Evolutionary conservation across 2,797 vertebrate species (phyloP).

Genomic region (Urocyon cinereoargenteus): DNA sequence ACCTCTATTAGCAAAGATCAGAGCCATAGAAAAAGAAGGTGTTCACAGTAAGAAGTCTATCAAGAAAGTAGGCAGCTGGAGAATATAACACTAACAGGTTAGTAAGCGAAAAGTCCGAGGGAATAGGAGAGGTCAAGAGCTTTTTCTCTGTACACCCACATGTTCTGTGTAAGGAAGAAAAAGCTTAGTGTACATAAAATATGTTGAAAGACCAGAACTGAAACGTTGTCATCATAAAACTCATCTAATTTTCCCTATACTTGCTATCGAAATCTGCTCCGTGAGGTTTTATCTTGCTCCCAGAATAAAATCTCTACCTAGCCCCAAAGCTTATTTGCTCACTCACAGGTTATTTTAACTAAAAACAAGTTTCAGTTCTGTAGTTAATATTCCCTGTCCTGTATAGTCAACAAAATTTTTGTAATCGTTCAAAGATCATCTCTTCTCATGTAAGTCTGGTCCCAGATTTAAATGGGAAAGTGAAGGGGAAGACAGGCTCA

Average conservation of each 20-base stretch:
- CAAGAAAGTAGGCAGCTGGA: neutral
- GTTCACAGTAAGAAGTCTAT: neutral
- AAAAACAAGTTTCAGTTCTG: neutral
- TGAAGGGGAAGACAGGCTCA: neutral
- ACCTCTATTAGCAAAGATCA: neutral
- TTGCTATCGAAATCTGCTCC: neutral
- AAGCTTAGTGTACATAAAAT: neutral
- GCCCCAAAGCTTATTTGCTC: neutral
- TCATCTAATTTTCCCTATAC: neutral
- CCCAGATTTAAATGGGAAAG: neutral
- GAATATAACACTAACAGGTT: neutral
- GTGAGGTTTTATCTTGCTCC: neutral
- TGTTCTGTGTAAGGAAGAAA: neutral
- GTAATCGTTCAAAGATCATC: neutral
- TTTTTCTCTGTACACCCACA: neutral
- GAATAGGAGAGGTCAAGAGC: neutral
- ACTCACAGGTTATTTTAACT: neutral
- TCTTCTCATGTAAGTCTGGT: neutral
- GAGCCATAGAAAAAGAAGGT: neutral
- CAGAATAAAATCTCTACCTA: neutral
- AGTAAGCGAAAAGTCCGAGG: neutral
- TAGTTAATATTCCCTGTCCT: neutral
- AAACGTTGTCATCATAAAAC: neutral
- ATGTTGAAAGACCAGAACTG: neutral
- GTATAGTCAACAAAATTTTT: neutral